Evolutionary conservation across 2,888 invertebrate species (phyloP).

Genomic region (Andrena trimmerana): DNA sequence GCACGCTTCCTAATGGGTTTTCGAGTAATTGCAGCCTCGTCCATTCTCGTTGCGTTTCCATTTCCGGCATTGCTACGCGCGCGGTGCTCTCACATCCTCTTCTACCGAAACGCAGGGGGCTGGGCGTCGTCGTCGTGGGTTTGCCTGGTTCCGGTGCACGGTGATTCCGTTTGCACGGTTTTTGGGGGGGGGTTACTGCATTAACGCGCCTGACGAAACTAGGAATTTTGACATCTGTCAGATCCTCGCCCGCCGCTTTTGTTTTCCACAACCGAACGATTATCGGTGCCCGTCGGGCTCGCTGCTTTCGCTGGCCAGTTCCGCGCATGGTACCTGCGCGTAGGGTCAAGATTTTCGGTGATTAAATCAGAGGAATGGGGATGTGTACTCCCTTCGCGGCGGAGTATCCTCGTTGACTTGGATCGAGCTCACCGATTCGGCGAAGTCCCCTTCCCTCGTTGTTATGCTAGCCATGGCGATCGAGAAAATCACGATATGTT

Average conservation of each 20-base stretch:
- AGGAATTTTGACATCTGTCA: constrained; percentile 57
- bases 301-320: background rate
- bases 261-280: constrained; percentile 28
- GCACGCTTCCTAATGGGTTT: constrained; percentile 56
- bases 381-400: too few relatives aligned
- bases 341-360: too few relatives aligned
- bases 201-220: constrained; percentile 24
- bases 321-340: too few relatives aligned
- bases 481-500: constrained; percentile 41
- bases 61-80: constrained; percentile 40
- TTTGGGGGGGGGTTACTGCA: constrained; percentile 2
- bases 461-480: constrained; percentile 38
- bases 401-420: too few relatives aligned
- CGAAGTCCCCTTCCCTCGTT: background rate
- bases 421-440: too few relatives aligned
- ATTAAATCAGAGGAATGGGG: too few relatives aligned
- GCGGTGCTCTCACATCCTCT: constrained; percentile 43
- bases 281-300: background rate
- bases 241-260: constrained; percentile 18
- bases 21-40: constrained; percentile 48
- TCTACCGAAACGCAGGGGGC: constrained; percentile 8
- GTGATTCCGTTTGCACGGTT: background rate
- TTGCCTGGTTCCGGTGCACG: background rate
- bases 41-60: constrained; percentile 64
- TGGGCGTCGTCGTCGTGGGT: background rate